A percentile compares a stretch with the other conserved stretches of the same genome.
Evolutionary conservation across 2,888 invertebrate genomes (phyloP).

Genomic region (Sinodicranocentrus sp.): DNA sequence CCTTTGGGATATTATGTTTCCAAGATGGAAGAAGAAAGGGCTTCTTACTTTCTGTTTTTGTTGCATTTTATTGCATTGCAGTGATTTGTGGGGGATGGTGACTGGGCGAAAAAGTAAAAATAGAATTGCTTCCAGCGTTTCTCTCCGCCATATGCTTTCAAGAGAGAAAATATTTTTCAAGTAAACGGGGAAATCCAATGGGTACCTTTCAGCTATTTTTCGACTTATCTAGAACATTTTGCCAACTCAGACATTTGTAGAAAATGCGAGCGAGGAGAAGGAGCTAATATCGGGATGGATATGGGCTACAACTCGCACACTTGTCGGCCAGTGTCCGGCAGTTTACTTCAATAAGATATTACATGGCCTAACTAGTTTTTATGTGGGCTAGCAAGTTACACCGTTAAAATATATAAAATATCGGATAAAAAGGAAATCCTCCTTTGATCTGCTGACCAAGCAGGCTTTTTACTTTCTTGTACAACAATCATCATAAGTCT

Average conservation of each 20-base stretch:
- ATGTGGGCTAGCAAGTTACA: no score
- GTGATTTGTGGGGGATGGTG: not conserved
- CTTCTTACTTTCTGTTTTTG: not conserved
- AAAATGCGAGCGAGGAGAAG: not conserved
- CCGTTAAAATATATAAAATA: not conserved
- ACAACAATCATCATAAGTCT: constrained; percentile 46
- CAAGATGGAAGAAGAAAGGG: not conserved
- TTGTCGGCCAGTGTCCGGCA: not conserved
- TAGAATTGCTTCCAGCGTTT: no score
- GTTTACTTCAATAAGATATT: no score
- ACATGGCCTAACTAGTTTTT: no score
- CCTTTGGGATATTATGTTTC: not conserved
- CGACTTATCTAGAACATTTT: no score
- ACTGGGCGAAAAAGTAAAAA: not conserved
- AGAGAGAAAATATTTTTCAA: no score
- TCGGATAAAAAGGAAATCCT: constrained; percentile 15
- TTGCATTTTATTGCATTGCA: no score
- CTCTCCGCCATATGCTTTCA: no score
- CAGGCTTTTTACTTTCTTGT: not conserved
- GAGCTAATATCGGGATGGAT: constrained; percentile 14
- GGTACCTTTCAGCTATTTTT: no score
- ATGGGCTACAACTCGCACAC: not conserved
- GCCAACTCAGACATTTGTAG: not conserved
- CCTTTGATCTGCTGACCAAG: constrained; percentile 17
- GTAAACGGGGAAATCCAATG: no score